phyloP scores from a whole-genome alignment of 2,888 invertebrate species.

The Sylvicola fuscatus region DNA sequence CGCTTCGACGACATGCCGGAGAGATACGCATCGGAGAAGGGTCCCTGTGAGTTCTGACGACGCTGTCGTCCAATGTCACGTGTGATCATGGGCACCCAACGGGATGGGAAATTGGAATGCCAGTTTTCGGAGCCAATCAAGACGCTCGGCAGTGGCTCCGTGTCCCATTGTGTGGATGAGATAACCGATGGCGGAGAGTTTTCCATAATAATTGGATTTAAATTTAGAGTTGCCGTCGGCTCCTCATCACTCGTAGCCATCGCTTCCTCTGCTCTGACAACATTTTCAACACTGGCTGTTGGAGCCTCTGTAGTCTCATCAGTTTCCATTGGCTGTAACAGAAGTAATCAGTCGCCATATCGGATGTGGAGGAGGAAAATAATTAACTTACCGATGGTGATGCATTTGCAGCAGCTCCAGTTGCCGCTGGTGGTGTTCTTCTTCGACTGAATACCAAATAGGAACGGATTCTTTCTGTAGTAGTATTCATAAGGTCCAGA shows the following conservation, averaged over 20 bases:
- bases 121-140: conserved; percentile 34
- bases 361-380: no score
- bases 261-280: conserved; percentile 12
- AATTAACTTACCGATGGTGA: no score
- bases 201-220: no score
- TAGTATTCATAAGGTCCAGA: no score
- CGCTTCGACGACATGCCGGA: conserved; percentile 78
- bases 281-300: conserved; percentile 12
- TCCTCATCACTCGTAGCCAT: conserved; percentile 6
- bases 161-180: conserved; percentile 4
- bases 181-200: not conserved
- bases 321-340: conserved; percentile 27
- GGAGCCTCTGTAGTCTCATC: conserved; percentile 18
- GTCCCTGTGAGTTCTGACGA: conserved; percentile 30
- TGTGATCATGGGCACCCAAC: conserved; percentile 78
- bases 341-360: no score
- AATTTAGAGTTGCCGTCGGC: conserved; percentile 9
- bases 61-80: conserved; percentile 58
- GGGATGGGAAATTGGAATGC: conserved; percentile 42
- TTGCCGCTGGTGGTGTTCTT: no score
- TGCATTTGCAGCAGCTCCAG: no score
- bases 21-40: conserved; percentile 78
- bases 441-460: no score
- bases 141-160: conserved; percentile 28
- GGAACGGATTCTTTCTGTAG: no score